Percentiles rank a stretch among this genome's conserved stretches.
These are phyloP conservation scores for Phalacrocorax aristotelis DNA, from an alignment of 2,113 vertebrate species.

Conservation along the genomic window DNA sequence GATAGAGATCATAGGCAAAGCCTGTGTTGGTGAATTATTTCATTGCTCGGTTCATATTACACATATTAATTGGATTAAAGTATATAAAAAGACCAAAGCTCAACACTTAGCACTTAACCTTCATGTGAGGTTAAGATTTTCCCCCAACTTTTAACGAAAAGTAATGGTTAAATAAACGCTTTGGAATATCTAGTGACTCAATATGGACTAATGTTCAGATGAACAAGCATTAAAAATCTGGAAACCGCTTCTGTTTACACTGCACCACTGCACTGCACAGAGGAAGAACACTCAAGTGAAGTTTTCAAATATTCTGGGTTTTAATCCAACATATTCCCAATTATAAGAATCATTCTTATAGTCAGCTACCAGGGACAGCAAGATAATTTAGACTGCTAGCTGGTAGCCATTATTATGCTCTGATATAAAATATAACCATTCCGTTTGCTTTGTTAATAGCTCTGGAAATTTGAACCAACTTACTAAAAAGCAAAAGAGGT, in stretches of 20 bases:
- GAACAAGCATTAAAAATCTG: background rate
- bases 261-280: background rate
- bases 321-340: slow-evolving; percentile 13
- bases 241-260: background rate
- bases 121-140: background rate
- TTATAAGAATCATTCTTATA: slow-evolving; percentile 5
- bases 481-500: background rate
- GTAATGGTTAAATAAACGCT: background rate
- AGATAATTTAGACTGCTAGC: background rate
- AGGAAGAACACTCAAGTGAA: background rate
- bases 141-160: background rate
- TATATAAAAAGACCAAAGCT: background rate
- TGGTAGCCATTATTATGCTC: slow-evolving; percentile 4
- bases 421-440: slow-evolving; percentile 11
- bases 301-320: background rate
- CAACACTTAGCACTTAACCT: background rate
- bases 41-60: background rate
- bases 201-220: background rate
- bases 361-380: background rate
- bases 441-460: slow-evolving; percentile 45
- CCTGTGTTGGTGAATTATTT: background rate
- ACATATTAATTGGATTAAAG: background rate
- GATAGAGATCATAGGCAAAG: background rate
- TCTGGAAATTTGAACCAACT: background rate
- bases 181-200: background rate